Base-by-base conservation (phyloP, 2,888 invertebrate genomes). In the Trachelus stipa region DNA sequence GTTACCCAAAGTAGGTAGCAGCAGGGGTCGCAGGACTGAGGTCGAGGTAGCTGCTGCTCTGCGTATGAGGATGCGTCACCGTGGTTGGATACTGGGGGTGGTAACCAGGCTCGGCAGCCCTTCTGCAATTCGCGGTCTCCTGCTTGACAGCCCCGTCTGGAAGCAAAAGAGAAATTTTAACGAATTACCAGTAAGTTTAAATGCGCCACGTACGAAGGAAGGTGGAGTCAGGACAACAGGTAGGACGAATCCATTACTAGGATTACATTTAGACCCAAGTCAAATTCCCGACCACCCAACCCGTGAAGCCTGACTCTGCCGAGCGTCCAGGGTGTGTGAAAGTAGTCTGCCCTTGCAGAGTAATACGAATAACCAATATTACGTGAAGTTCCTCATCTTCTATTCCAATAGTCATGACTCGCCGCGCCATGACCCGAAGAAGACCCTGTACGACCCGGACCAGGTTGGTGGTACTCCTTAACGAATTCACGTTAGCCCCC, bases 1-100 rank as follows among this genome's bases (percentile, higher is more conserved):
- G 81, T 85, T 79, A 89, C 89, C 86, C 84, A 68, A 85, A 89
- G 68, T 88, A 89, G 73, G 80, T 83, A 4, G 77, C 79, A 9
- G 87, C 82, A 68, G 56, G 56, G 56, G 85, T 82, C 11, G 85
- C 83, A 12, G 87, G 84, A 75, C 83, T 87, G 9, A 88, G 82
- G 68, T 90, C 87, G 33, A 88, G 81, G 76, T 88, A 89, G 79
- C 83, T 87, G 34, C 79, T 81, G 33, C 79, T 82, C 33, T 83
- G 86, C 4, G 77, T 76, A 34, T 85, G 86, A 2, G 84, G 73
- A 74, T 87, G 85, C 30, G 79, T 76, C 12, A 83, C 81, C 4
- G 85, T 73, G 4, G 82, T 75, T 35, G 83, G 76, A 79, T 87
- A 87, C 74, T 86, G 87, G 0, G 85, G 73, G 34, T 88, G 86